Evolutionary conservation across 2,888 invertebrate genomes (phyloP).

Genomic region (Epistrophella euchroma): DNA sequence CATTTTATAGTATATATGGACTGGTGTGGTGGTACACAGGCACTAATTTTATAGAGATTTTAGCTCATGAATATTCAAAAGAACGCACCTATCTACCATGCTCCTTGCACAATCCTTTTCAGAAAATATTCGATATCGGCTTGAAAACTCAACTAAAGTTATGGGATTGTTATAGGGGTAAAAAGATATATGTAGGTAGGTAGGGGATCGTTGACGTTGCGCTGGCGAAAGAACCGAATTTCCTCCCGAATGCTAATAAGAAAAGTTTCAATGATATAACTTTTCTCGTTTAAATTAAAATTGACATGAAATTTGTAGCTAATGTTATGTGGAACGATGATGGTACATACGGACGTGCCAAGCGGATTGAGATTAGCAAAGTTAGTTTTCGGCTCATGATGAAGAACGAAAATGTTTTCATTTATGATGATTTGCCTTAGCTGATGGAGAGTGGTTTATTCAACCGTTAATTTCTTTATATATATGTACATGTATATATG

Average conservation of each 20-base stretch:
- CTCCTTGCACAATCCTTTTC: constrained; percentile 60
- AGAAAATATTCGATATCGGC: constrained; percentile 71
- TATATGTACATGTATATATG: too few relatives aligned
- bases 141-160: constrained; percentile 53
- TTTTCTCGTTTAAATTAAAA: constrained; percentile 76
- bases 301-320: constrained; percentile 75
- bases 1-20: constrained; percentile 4
- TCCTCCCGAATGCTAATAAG: constrained; percentile 75
- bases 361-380: constrained; percentile 65
- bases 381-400: constrained; percentile 59
- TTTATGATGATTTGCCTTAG: constrained; percentile 17
- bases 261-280: constrained; percentile 76
- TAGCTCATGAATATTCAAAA: constrained; percentile 72
- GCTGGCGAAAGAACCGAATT: constrained; percentile 56
- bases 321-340: constrained; percentile 74
- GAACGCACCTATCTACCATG: constrained; percentile 62
- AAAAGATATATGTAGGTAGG: too few relatives aligned
- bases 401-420: constrained; percentile 44
- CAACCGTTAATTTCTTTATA: constrained; percentile 31
- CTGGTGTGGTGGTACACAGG: constrained; percentile 38
- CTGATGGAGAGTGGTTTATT: constrained; percentile 31
- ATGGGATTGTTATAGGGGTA: constrained; percentile 22
- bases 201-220: background rate
- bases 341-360: constrained; percentile 65
- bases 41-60: constrained; percentile 74